These are phyloP conservation scores for Cyanoramphus novaezelandiae DNA, from an alignment of 2,113 vertebrate species.

Conservation along the genomic window DNA sequence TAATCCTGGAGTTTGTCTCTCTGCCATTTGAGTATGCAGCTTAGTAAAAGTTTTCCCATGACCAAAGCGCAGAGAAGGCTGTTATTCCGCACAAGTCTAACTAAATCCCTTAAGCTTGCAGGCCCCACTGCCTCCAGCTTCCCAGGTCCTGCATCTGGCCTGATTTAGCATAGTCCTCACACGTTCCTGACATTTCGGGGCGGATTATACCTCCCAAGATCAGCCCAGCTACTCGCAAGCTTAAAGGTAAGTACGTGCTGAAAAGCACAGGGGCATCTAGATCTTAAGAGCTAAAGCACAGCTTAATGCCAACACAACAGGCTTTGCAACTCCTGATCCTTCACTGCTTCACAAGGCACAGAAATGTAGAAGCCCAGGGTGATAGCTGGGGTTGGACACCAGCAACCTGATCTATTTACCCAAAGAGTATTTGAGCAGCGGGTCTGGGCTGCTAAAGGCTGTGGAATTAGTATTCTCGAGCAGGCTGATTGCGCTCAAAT, in stretches of 20 bases:
- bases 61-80: neutral
- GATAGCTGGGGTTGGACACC: neutral
- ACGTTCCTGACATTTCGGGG: neutral
- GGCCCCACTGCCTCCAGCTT: neutral
- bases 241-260: accelerated
- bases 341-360: neutral
- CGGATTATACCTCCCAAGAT: neutral
- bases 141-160: neutral
- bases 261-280: neutral
- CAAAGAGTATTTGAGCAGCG: neutral
- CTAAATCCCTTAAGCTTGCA: slow-evolving; percentile 1
- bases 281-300: neutral
- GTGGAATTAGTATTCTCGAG: slow-evolving; percentile 62
- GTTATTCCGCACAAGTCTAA: neutral
- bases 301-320: neutral
- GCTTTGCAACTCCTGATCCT: neutral
- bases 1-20: neutral
- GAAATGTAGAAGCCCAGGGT: neutral
- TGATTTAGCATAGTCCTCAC: neutral
- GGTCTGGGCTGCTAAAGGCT: neutral
- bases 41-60: neutral
- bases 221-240: accelerated
- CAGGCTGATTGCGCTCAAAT: slow-evolving; percentile 63
- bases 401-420: neutral
- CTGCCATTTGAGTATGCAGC: neutral